Evolutionary conservation across 2,797 vertebrate genomes (phyloP).

Genomic region (Protosalanx chinensis): DNA sequence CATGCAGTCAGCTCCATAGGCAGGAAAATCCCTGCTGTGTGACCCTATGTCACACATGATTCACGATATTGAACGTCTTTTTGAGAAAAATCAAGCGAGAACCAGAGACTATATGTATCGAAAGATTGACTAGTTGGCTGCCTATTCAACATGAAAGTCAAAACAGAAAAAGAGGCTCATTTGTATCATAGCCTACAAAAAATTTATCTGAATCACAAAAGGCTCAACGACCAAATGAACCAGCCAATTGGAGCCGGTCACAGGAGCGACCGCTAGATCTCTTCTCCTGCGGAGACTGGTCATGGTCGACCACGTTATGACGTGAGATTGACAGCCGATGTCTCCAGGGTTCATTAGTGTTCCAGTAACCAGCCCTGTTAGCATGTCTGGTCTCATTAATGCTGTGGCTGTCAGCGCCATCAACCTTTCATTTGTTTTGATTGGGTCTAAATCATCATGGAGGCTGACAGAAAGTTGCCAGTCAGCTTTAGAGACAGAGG

Average conservation of each 20-base stretch:
- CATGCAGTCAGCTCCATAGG: conserved; percentile 40
- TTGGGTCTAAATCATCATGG: conserved; percentile 61
- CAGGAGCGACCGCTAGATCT: too few species aligned
- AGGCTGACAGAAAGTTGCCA: conserved; percentile 32
- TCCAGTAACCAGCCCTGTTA: conserved; percentile 45
- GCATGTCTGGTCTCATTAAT: conserved; percentile 59
- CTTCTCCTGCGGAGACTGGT: neutral
- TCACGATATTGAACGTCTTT: conserved; percentile 41
- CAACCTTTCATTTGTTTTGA: conserved; percentile 62
- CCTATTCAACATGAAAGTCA: neutral
- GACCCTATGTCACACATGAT: conserved; percentile 45
- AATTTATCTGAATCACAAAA: too few species aligned
- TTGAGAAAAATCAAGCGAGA: too few species aligned
- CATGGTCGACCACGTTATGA: neutral
- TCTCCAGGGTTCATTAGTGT: conserved; percentile 52
- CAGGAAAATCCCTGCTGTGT: conserved; percentile 27
- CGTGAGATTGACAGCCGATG: conserved; percentile 53
- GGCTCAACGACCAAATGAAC: too few species aligned
- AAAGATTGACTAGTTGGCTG: too few species aligned
- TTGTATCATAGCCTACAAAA: too few species aligned
- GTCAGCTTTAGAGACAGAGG: too few species aligned
- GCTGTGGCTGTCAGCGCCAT: conserved; percentile 50
- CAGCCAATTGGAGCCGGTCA: too few species aligned
- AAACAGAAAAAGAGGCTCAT: neutral
- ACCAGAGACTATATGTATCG: too few species aligned